phyloP scores from a whole-genome alignment of 2,113 vertebrate species.

The Haliaeetus leucogaster region DNA sequence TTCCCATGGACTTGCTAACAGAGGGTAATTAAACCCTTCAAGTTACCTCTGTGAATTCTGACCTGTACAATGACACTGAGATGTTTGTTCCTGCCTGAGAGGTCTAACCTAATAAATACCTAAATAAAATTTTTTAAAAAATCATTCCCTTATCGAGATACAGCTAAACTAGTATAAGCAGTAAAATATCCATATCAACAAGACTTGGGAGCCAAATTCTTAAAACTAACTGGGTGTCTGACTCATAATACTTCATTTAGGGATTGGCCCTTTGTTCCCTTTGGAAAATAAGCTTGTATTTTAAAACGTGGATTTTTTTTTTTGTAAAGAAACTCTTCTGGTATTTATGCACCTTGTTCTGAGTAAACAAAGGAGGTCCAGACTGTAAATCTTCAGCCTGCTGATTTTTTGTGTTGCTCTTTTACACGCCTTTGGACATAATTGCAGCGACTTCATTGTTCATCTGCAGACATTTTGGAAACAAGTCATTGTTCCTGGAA shows the following conservation, averaged over 20 bases:
- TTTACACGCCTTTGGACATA: neutral
- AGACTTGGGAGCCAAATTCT: neutral
- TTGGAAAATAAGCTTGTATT: neutral
- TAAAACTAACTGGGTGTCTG: neutral
- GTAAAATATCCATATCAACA: neutral
- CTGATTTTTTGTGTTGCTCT: neutral
- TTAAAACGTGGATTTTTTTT: neutral
- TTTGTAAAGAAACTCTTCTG: neutral
- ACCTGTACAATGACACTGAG: neutral
- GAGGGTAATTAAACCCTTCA: neutral
- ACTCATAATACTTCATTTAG: neutral
- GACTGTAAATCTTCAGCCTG: neutral
- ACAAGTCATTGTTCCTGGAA: neutral
- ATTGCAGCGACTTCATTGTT: neutral
- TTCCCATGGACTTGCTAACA: neutral
- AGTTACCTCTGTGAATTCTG: neutral
- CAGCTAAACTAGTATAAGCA: neutral
- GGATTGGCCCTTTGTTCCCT: neutral
- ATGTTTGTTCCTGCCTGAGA: neutral
- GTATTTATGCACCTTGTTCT: neutral
- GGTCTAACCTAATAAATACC: neutral
- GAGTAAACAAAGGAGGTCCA: neutral
- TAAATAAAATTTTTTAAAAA: neutral
- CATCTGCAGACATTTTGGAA: neutral
- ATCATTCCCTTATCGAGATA: rapidly evolving